phyloP scores from a whole-genome alignment of 2,113 vertebrate genomes.

The Syngnathus typhle region DNA sequence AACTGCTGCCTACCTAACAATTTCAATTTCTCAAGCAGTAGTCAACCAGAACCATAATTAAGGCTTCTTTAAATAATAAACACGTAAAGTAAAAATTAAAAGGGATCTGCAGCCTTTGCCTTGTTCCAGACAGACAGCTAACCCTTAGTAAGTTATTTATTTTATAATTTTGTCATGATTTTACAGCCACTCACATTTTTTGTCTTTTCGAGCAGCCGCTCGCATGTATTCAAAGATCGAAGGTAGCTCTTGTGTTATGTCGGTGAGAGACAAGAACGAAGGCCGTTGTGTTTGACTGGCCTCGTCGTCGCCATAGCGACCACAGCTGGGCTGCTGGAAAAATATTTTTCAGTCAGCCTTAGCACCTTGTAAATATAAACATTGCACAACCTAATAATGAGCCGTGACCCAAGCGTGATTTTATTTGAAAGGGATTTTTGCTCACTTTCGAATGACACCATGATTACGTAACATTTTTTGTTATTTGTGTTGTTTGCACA shows the following conservation, averaged over 20 bases:
- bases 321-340: conserved; percentile 16
- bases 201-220: neutral
- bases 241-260: conserved; percentile 12
- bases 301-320: conserved; percentile 52
- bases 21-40: too few species aligned
- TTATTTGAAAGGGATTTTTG: neutral
- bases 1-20: too few species aligned
- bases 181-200: neutral
- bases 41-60: too few species aligned
- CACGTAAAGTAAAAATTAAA: too few species aligned
- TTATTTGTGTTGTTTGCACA: too few species aligned
- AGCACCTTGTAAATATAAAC: neutral
- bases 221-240: neutral
- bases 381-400: neutral
- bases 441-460: neutral
- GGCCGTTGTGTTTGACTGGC: neutral
- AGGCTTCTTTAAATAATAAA: too few species aligned
- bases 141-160: too few species aligned
- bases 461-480: too few species aligned
- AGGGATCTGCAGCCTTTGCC: too few species aligned
- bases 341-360: conserved; percentile 1
- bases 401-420: neutral
- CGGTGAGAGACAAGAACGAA: conserved; percentile 17
- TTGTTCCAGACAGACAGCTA: too few species aligned
- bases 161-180: too few species aligned